phyloP scores from a whole-genome alignment of 2,888 invertebrate species.

The Tiliacea citrago region DNA sequence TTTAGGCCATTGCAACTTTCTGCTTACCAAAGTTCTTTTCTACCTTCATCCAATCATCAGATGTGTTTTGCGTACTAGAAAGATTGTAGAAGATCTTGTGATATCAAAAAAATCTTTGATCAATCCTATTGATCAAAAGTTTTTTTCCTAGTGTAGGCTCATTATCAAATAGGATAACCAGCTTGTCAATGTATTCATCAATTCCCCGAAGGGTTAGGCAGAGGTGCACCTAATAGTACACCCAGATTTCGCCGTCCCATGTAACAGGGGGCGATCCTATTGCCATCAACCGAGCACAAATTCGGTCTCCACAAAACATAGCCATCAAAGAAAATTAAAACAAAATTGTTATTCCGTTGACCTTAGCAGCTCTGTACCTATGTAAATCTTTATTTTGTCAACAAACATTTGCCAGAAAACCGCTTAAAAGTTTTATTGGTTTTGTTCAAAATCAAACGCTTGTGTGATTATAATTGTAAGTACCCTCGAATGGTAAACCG shows the following conservation, averaged over 20 bases:
- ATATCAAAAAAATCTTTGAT: not conserved
- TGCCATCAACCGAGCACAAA: not conserved
- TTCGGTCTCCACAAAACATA: slow-evolving; percentile 19
- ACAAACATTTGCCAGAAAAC: slow-evolving; percentile 38
- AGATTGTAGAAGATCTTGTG: not conserved
- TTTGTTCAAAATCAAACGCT: slow-evolving; percentile 35
- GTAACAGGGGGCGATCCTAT: not conserved
- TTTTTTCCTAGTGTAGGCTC: not conserved
- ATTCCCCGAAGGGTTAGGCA: not conserved
- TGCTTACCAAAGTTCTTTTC: not conserved
- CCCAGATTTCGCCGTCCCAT: not conserved
- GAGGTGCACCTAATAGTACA: not conserved
- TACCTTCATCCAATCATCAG: not conserved
- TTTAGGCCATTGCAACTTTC: not conserved
- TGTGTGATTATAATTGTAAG: slow-evolving; percentile 18
- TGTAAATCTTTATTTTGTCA: slow-evolving; percentile 36
- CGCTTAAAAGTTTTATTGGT: slow-evolving; percentile 53
- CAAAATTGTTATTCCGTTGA: slow-evolving; percentile 22
- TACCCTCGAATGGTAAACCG: slow-evolving; percentile 15
- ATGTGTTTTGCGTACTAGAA: not conserved
- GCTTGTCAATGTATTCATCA: not conserved
- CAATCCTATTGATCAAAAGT: too few species aligned
- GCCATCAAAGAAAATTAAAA: slow-evolving; percentile 22
- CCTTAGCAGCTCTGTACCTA: slow-evolving; percentile 22
- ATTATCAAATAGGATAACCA: slow-evolving; percentile 2